phyloP scores from a whole-genome alignment of 1,140 invertebrate species.

The Drosophila auraria region DNA sequence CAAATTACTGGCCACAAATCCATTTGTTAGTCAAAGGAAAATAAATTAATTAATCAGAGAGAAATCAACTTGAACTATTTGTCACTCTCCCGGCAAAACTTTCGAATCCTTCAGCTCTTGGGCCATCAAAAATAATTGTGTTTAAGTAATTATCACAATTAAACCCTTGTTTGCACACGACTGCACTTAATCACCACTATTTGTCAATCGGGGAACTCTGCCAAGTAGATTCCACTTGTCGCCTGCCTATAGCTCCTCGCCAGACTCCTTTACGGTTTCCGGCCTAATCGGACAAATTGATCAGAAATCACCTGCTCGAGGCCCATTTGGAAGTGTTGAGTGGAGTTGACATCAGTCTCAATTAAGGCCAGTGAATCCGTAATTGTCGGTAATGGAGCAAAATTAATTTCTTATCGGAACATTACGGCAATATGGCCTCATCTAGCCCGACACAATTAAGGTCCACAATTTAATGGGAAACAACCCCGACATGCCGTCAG shows the following conservation, averaged over 20 bases:
- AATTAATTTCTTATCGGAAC: conserved; percentile 49
- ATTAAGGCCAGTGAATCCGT: conserved; percentile 35
- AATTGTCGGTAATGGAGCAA: conserved; percentile 41
- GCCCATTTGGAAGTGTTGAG: conserved; percentile 18
- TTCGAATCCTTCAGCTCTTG: not conserved
- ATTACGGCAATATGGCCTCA: conserved; percentile 45
- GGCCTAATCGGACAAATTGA: conserved; percentile 23
- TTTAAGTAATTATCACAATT: conserved; percentile 47
- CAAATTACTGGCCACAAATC: not conserved
- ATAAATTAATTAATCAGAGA: conserved; percentile 21
- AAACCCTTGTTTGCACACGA: conserved; percentile 55
- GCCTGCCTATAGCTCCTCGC: not conserved
- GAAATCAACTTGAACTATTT: not conserved
- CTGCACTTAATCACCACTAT: conserved; percentile 22
- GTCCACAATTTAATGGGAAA: conserved; percentile 22
- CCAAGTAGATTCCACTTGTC: conserved; percentile 13
- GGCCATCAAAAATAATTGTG: conserved; percentile 48
- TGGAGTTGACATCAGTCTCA: conserved; percentile 45
- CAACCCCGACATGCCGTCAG: not conserved
- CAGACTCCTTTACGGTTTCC: not conserved
- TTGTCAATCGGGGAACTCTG: not conserved
- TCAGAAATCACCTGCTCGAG: conserved; percentile 33
- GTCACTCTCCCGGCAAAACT: conserved; percentile 7
- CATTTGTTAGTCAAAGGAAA: conserved; percentile 10
- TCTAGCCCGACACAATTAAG: conserved; percentile 28